A percentile compares a stretch with the other conserved stretches of the same genome.
Conservation (phyloP, 2,113 vertebrate species). For the Callipepla californica region DNA sequence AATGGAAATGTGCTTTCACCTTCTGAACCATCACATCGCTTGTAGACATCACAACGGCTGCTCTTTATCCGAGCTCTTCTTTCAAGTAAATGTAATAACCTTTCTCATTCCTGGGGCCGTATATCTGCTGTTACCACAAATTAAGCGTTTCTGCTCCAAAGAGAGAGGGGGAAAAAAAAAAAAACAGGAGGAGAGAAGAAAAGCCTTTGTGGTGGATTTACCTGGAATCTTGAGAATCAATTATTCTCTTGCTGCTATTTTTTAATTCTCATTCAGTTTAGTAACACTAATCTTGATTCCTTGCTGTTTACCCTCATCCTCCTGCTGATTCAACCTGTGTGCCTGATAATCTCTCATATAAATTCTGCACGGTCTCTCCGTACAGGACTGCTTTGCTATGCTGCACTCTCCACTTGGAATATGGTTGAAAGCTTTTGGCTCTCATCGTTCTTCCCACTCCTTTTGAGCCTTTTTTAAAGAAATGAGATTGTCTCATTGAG, state of each 20-base stretch:
- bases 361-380: slow-evolving; percentile 29
- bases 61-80: background rate
- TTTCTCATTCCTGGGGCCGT: background rate
- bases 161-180: background rate
- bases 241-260: slow-evolving; percentile 20
- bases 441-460: background rate
- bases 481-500: background rate
- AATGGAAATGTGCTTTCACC: background rate
- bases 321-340: slow-evolving; percentile 35
- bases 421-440: slow-evolving; percentile 22
- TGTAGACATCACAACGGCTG: background rate
- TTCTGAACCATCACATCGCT: background rate
- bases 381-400: slow-evolving; percentile 17
- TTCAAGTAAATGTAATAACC: background rate
- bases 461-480: background rate
- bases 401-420: background rate
- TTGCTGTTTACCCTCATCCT: slow-evolving; percentile 28
- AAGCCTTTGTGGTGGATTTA: slow-evolving; percentile 53
- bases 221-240: slow-evolving; percentile 48
- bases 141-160: slow-evolving; percentile 37
- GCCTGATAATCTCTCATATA: slow-evolving; percentile 63
- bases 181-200: slow-evolving; percentile 17
- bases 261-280: slow-evolving; percentile 49
- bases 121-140: slow-evolving; percentile 28
- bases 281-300: slow-evolving; percentile 61